phyloP scores from a whole-genome alignment of 1,140 invertebrate genomes.

The Meloidogyne exigua region DNA sequence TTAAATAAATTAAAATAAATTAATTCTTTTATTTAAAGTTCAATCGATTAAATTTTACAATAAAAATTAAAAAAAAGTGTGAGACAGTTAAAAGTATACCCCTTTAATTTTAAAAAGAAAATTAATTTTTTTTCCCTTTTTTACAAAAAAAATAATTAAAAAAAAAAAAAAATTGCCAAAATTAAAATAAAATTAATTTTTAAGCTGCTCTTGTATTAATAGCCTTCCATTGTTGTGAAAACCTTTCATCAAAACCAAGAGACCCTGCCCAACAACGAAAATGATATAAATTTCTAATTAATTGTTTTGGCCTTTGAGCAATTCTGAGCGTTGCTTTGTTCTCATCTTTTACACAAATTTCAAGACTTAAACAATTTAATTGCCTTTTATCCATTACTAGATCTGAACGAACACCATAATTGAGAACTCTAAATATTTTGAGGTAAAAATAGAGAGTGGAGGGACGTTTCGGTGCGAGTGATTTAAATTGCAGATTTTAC shows the following conservation, averaged over 20 bases:
- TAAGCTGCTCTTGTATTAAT: conserved; percentile 7
- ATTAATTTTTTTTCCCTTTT: background rate
- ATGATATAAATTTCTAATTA: conserved; percentile 54
- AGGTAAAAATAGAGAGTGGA: background rate
- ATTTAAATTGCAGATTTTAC: background rate
- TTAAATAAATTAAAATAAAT: too few relatives aligned
- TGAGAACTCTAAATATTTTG: conserved; percentile 50
- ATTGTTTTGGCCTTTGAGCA: conserved; percentile 24
- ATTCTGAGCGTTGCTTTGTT: background rate
- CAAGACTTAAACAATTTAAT: conserved; percentile 40
- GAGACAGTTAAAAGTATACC: too few relatives aligned
- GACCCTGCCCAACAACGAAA: conserved; percentile 62
- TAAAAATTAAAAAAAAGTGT: too few relatives aligned
- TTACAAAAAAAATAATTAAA: background rate
- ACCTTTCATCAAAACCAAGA: conserved; percentile 58
- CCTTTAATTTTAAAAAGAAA: too few relatives aligned
- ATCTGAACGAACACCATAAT: conserved; percentile 58
- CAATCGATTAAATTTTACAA: too few relatives aligned
- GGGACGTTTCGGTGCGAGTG: background rate
- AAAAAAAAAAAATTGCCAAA: background rate
- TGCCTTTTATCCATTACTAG: conserved; percentile 45
- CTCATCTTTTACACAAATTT: conserved; percentile 44
- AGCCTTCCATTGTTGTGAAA: conserved; percentile 36
- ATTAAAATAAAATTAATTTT: background rate
- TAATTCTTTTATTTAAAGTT: too few relatives aligned